These are phyloP conservation scores for Ophiodon elongatus DNA, from an alignment of 2,113 vertebrate genomes.

Conservation along the genomic window DNA sequence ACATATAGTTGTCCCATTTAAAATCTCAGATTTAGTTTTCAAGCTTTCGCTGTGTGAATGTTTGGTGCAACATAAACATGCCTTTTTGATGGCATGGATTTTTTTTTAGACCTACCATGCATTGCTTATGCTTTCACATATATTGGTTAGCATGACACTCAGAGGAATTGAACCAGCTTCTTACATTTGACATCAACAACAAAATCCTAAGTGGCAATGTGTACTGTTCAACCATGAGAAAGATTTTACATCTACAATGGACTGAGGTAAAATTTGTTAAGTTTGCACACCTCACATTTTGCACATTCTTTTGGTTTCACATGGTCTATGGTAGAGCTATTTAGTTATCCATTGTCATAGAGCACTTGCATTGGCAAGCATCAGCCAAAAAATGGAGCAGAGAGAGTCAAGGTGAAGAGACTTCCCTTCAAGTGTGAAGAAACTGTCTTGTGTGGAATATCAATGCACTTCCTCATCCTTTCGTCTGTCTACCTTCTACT, in stretches of 20 bases:
- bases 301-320: not conserved
- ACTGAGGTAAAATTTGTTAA: slow-evolving; percentile 15
- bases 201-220: slow-evolving; percentile 45
- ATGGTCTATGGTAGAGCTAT: not conserved
- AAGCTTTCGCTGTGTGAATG: not conserved
- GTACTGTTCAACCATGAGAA: slow-evolving; percentile 35
- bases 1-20: slow-evolving; percentile 1
- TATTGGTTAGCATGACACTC: slow-evolving; percentile 30
- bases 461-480: slow-evolving; percentile 69
- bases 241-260: slow-evolving; percentile 22
- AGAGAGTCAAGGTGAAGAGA: slow-evolving; percentile 62
- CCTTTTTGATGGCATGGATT: slow-evolving; percentile 1
- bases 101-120: slow-evolving; percentile 2
- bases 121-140: not conserved
- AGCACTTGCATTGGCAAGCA: not conserved
- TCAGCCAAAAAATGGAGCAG: slow-evolving; percentile 20
- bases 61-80: not conserved
- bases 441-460: slow-evolving; percentile 70
- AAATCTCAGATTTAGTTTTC: not conserved
- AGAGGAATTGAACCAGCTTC: not conserved
- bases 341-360: slow-evolving; percentile 29
- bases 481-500: slow-evolving; percentile 69
- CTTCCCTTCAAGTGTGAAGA: slow-evolving; percentile 76
- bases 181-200: slow-evolving; percentile 26
- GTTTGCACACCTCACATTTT: slow-evolving; percentile 3